Percentiles rank a stretch among this genome's conserved stretches.
Evolutionary conservation across 1,140 invertebrate genomes (phyloP).

Genomic region (Drosophila tsacasi): DNA sequence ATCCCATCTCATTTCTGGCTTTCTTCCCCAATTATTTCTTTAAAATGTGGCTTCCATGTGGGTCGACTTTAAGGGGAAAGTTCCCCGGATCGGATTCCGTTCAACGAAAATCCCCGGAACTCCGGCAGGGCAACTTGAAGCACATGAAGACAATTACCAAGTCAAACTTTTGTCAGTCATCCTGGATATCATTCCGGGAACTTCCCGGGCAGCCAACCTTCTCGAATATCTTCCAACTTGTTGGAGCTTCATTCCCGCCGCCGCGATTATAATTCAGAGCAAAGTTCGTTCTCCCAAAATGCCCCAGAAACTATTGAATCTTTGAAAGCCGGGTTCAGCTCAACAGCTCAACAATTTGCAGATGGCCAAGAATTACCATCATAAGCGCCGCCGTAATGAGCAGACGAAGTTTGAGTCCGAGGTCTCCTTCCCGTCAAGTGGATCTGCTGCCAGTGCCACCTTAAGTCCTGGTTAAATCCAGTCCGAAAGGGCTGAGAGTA

Average conservation of each 20-base stretch:
- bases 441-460: constrained; percentile 1
- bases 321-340: background rate
- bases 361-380: constrained; percentile 70
- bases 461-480: background rate
- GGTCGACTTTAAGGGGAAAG: background rate
- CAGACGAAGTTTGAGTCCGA: constrained; percentile 11
- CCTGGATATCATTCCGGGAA: constrained; percentile 21
- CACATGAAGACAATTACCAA: constrained; percentile 30
- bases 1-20: background rate
- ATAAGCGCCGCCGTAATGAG: constrained; percentile 72
- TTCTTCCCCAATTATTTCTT: background rate
- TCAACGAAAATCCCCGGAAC: constrained; percentile 2
- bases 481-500: background rate
- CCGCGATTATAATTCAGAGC: background rate
- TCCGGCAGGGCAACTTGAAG: constrained; percentile 3
- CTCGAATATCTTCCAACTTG: constrained; percentile 16
- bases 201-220: background rate
- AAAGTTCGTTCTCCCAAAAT: constrained; percentile 6
- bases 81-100: background rate
- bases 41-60: background rate
- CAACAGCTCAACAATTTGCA: constrained; percentile 16
- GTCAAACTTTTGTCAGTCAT: constrained; percentile 28
- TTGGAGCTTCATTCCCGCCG: constrained; percentile 1
- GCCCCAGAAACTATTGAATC: constrained; percentile 24
- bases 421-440: constrained; percentile 21